A percentile compares a stretch with the other conserved stretches of the same genome.
Conservation (phyloP, 2,797 vertebrate species). For the Pangasius macronema region DNA sequence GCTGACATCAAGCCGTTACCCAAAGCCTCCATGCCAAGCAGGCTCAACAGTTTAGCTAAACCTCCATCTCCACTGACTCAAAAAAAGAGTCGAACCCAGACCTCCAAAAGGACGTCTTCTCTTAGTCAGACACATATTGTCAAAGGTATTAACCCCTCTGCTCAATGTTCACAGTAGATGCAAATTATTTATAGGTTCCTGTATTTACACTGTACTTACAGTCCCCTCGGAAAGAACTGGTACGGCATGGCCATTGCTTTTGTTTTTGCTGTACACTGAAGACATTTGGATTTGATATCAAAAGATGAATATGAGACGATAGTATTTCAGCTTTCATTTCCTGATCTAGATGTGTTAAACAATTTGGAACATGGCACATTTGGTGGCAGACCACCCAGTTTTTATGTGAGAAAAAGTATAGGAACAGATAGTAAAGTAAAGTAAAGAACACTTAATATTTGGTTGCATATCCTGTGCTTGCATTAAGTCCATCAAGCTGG, state of each 20-base stretch:
- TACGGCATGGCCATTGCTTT: not conserved
- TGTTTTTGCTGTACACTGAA: not conserved
- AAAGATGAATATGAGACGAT: not conserved
- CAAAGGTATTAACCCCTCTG: constrained; percentile 40
- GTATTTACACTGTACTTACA: not conserved
- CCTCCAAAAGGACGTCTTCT: constrained; percentile 10
- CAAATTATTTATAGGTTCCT: not conserved
- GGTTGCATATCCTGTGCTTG: not conserved
- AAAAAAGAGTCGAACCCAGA: constrained; percentile 46
- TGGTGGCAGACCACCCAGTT: not conserved
- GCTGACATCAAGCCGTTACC: constrained; percentile 37
- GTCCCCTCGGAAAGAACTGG: not conserved
- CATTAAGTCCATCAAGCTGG: not conserved
- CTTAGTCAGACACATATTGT: constrained; percentile 36
- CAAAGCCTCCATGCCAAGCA: constrained; percentile 32
- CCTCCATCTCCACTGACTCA: constrained; percentile 42
- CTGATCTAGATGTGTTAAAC: not conserved
- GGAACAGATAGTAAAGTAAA: not conserved
- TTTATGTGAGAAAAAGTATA: not conserved
- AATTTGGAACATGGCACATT: not conserved
- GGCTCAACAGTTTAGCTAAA: constrained; percentile 39
- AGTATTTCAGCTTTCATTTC: not conserved
- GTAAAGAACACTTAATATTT: not conserved
- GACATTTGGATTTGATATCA: not conserved
- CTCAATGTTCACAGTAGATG: not conserved